Evolutionary conservation across 1,140 invertebrate species (phyloP).

Genomic region (Drosophila murphyi): DNA sequence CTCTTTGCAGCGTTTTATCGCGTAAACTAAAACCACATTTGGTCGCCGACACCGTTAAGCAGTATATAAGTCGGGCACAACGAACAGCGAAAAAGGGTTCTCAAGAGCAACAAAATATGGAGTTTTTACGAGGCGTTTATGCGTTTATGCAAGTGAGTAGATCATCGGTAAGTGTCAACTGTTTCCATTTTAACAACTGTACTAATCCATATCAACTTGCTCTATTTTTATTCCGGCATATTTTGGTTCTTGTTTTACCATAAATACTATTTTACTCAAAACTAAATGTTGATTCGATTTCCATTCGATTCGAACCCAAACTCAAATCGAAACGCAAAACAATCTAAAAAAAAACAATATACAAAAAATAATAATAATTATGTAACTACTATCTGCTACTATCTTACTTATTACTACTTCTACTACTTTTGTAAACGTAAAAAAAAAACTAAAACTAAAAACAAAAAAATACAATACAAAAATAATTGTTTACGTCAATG

Average conservation of each 20-base stretch:
- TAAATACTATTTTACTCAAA: conserved; percentile 65
- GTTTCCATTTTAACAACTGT: conserved; percentile 81
- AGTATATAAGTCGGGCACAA: conserved; percentile 84
- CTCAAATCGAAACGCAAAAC: conserved; percentile 33
- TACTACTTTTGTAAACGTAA: conserved; percentile 51
- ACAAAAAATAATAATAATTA: conserved; percentile 37
- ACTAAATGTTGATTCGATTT: conserved; percentile 54
- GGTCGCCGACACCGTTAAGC: conserved; percentile 84
- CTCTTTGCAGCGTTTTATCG: conserved; percentile 69
- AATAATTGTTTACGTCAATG: conserved; percentile 35
- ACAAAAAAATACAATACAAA: conserved; percentile 18
- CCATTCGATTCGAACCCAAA: conserved; percentile 55
- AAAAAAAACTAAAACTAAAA: conserved; percentile 16
- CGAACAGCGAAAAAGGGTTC: conserved; percentile 80
- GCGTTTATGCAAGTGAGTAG: conserved; percentile 85
- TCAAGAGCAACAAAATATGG: conserved; percentile 84
- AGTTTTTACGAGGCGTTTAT: conserved; percentile 85
- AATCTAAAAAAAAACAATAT: conserved; percentile 20
- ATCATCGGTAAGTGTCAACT: conserved; percentile 85
- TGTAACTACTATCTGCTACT: conserved; percentile 76
- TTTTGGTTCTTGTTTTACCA: conserved; percentile 75
- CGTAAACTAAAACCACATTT: conserved; percentile 84
- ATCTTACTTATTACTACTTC: conserved; percentile 63
- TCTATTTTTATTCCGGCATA: conserved; percentile 78
- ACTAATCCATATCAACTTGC: conserved; percentile 84